Evolutionary conservation across 2,113 vertebrate genomes (phyloP).

Genomic region (Atherinomorus stipes): DNA sequence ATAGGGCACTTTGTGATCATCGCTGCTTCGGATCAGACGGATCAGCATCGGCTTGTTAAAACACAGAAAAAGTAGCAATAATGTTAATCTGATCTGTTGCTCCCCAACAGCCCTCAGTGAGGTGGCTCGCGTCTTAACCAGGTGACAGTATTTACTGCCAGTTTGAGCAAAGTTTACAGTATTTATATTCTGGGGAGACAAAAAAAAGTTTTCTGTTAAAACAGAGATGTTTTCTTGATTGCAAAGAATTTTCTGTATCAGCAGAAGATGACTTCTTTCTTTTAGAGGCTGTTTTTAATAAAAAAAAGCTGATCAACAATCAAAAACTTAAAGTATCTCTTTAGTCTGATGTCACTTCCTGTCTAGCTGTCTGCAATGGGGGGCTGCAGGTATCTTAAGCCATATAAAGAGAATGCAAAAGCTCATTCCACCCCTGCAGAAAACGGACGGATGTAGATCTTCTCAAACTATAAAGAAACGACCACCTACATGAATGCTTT

Average conservation of each 20-base stretch:
- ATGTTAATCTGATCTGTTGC: conserved; percentile 52
- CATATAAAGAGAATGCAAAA: conserved; percentile 74
- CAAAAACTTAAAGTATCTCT: conserved; percentile 4
- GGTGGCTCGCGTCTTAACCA: conserved; percentile 43
- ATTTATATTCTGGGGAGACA: conserved; percentile 49
- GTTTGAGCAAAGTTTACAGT: conserved; percentile 71
- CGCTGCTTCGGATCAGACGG: conserved; percentile 34
- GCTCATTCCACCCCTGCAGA: conserved; percentile 47
- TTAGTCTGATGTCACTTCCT: conserved; percentile 31
- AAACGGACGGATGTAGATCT: conserved; percentile 50
- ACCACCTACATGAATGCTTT: conserved; percentile 76
- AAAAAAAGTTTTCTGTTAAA: conserved; percentile 24
- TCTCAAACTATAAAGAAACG: conserved; percentile 30
- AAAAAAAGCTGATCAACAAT: conserved; percentile 18
- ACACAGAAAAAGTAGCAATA: conserved; percentile 69
- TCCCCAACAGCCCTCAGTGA: conserved; percentile 22
- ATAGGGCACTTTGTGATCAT: conserved; percentile 72
- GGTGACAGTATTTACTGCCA: conserved; percentile 71
- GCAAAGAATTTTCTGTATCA: conserved; percentile 1
- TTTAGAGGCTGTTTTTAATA: conserved; percentile 19
- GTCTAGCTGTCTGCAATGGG: conserved; percentile 53
- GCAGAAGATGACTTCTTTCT: not conserved
- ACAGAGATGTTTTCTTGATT: not conserved
- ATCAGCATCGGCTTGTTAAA: conserved; percentile 36
- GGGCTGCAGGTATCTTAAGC: conserved; percentile 72